phyloP scores from a whole-genome alignment of 92 coral and sea anemone species.

The Parazoanthus swiftii region DNA sequence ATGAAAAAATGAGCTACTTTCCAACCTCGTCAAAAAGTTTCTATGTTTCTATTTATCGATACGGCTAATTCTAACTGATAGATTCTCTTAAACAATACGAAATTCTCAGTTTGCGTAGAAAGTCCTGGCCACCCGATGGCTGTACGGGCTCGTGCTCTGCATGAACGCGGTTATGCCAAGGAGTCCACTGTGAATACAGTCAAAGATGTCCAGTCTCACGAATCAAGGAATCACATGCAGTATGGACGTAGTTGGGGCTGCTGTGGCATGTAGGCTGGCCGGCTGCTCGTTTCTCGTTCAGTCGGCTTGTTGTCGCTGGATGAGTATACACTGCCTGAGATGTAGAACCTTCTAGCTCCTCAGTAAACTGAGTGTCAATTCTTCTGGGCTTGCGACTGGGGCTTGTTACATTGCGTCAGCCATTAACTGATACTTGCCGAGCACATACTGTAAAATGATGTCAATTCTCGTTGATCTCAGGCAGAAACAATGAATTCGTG shows the following conservation, averaged over 20 bases:
- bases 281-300: conserved; percentile 21
- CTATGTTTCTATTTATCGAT: too few relatives aligned
- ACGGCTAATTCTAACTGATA: too few relatives aligned
- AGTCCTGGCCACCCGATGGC: conserved; percentile 30
- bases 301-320: conserved; percentile 21
- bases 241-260: neutral
- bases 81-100: too few relatives aligned
- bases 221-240: neutral
- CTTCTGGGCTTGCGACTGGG: neutral
- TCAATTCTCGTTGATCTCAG: neutral
- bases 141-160: conserved; percentile 29
- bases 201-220: too few relatives aligned
- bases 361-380: neutral
- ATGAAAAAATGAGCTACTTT: too few relatives aligned
- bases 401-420: conserved; percentile 16
- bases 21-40: too few relatives aligned
- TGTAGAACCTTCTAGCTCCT: neutral
- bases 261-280: conserved; percentile 65
- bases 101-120: too few relatives aligned
- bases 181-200: too few relatives aligned
- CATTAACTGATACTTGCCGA: neutral
- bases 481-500: neutral
- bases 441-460: neutral
- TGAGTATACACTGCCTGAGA: neutral
- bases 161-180: too few relatives aligned